Base-by-base conservation (phyloP, 2,888 invertebrate species). In the Melieria crassipennis region DNA sequence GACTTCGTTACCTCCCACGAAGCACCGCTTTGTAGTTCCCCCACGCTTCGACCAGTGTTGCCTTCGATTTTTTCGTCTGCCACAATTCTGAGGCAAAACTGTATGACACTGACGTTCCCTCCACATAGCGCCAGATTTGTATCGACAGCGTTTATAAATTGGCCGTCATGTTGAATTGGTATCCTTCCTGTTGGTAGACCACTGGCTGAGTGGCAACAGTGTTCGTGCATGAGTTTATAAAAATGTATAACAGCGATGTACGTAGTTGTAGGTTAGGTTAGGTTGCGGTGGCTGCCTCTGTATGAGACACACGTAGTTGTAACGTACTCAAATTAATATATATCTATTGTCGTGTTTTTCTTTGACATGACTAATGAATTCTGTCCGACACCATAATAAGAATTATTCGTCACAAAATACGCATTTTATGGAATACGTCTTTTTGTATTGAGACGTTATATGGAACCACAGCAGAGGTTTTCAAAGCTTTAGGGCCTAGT, bases 1-100 rank as follows among this genome's bases (percentile, higher is more conserved):
- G 48, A 13, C 43, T 68, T 68, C 30, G 60, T 52, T 30, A 52
- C 61, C 16, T 61, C 68, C 61, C 68, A 68, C n/a, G 45, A 42
- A n/a, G 60, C 45, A 47, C 61, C 43, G 7, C 7, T n/a, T 7
- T 57, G 16, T 63, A 50, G 30, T 30, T 58, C 58, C 58, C 48
- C 64, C 58, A 52, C 56, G 47, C 13, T 63, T 16, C 63, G 56
- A 13, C 45, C 56, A 45, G 46, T 9, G 47, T 60, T 45, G 7
- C 69, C 69, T 10, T n/a, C 7, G 13, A 63, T 58, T 64, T 70
- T 70, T 30, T 70, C 65, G 30, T 70, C 60, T 48, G 45, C 30
- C 30, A 30, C 57, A 5, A 63, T 48, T 42, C 13, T 6, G 30
- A 63, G 47, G 5, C 63, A 47, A 11, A 30, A 63, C 48, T 16